A percentile compares a stretch with the other conserved stretches of the same genome.
phyloP scores from a whole-genome alignment of 2,113 vertebrate species.

The Pelecanus crispus region DNA sequence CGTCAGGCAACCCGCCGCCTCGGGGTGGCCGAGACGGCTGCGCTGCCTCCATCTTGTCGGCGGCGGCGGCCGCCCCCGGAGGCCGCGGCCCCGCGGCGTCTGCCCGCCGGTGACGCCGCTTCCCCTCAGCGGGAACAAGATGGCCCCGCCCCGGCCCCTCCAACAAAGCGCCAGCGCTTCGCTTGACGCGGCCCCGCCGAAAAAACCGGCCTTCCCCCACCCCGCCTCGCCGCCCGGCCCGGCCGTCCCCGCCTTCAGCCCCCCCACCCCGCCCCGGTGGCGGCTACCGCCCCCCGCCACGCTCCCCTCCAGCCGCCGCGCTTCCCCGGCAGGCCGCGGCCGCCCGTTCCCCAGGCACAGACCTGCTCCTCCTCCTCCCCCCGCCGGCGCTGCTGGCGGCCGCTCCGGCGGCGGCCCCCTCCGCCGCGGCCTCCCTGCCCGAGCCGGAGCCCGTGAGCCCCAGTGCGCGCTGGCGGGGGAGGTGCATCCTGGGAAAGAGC shows the following conservation, averaged over 20 bases:
- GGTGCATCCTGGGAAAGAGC: slow-evolving; percentile 26
- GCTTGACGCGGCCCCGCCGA: neutral
- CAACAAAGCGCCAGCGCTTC: slow-evolving; percentile 39
- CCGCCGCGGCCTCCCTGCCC: neutral
- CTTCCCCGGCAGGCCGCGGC: neutral
- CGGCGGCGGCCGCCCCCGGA: neutral
- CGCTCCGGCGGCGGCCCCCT: neutral
- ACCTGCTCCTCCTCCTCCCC: neutral
- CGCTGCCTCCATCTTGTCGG: neutral
- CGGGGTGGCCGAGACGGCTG: neutral
- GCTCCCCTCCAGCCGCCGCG: neutral
- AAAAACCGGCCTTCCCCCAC: neutral
- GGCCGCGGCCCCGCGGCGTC: neutral
- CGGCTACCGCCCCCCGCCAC: neutral
- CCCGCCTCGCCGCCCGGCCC: neutral
- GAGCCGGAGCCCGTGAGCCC: neutral
- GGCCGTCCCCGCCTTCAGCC: neutral
- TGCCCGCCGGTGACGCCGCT: neutral
- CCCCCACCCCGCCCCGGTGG: neutral
- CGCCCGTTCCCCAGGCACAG: neutral
- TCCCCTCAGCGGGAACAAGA: slow-evolving; percentile 15
- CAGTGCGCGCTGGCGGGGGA: neutral
- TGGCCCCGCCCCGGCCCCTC: slow-evolving; percentile 46
- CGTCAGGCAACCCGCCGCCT: neutral
- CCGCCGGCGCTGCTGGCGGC: neutral